phyloP scores from a whole-genome alignment of 92 coral and sea anemone species.

The Epizoanthus illoricatus region DNA sequence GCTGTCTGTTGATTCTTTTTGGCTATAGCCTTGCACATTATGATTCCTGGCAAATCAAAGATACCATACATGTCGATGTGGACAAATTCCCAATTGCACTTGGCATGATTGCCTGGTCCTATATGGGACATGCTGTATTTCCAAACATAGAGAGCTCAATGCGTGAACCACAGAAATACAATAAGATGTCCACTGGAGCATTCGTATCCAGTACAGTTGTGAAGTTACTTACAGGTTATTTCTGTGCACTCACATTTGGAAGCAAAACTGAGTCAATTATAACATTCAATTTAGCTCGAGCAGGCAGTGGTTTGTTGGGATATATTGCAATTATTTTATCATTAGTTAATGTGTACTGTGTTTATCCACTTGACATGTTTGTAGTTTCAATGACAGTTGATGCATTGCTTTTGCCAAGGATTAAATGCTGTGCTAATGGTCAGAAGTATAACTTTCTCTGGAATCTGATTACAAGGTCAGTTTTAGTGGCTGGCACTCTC shows the following conservation, averaged over 20 bases:
- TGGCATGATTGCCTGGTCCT: conserved; percentile 76
- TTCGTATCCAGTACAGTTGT: conserved; percentile 56
- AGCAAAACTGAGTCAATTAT: conserved; percentile 57
- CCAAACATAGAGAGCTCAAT: conserved; percentile 83
- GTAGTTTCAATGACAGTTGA: conserved; percentile 74
- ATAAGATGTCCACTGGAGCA: conserved; percentile 64
- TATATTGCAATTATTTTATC: conserved; percentile 53
- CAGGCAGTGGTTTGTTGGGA: conserved; percentile 58
- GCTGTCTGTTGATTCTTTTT: conserved; percentile 52
- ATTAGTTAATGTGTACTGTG: conserved; percentile 69
- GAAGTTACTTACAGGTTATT: conserved; percentile 66
- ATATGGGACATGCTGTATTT: conserved; percentile 78
- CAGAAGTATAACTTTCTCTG: conserved; percentile 53
- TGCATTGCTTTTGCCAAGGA: conserved; percentile 60
- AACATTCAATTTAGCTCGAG: conserved; percentile 54
- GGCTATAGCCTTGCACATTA: conserved; percentile 66
- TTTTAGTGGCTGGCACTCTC: conserved; percentile 59
- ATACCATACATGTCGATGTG: conserved; percentile 59
- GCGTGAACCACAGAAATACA: conserved; percentile 73
- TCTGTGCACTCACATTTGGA: conserved; percentile 68
- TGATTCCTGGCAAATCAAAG: conserved; percentile 48
- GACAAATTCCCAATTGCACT: conserved; percentile 66
- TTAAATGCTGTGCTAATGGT: conserved; percentile 56
- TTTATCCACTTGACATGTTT: conserved; percentile 81
- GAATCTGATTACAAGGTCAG: conserved; percentile 50